phyloP scores from a whole-genome alignment of 1,140 invertebrate genomes.

The Piezodorus guildinii region DNA sequence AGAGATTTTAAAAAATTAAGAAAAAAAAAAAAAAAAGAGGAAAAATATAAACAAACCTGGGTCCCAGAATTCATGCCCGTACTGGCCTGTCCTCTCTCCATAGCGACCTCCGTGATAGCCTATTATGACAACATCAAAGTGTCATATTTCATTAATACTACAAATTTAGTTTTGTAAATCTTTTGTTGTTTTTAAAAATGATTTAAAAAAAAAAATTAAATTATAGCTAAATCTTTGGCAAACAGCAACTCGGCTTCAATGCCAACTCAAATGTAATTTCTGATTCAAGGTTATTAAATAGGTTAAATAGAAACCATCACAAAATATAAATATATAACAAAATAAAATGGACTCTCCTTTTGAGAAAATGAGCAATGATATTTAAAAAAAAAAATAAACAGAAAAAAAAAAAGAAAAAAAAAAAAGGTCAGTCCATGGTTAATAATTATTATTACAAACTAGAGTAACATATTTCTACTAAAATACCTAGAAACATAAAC shows the following conservation, averaged over 20 bases:
- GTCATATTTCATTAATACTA: constrained; percentile 6
- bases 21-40: not conserved
- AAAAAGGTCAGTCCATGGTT: not conserved
- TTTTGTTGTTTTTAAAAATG: too few relatives aligned
- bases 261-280: constrained; percentile 14
- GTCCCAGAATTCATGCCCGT: constrained; percentile 30
- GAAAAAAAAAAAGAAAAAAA: not conserved
- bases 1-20: not conserved
- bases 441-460: not conserved
- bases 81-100: constrained; percentile 29
- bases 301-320: too few relatives aligned
- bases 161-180: too few relatives aligned
- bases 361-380: too few relatives aligned
- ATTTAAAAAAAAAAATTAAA: not conserved
- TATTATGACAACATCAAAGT: constrained; percentile 17
- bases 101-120: constrained; percentile 28
- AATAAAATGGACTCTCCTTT: too few relatives aligned
- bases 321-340: too few relatives aligned
- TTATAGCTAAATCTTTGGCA: not conserved
- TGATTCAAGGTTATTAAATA: too few relatives aligned
- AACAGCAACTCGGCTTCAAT: constrained; percentile 7
- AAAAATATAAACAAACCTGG: constrained; percentile 29
- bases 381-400: not conserved
- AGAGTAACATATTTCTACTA: too few relatives aligned
- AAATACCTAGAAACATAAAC: too few relatives aligned